phyloP scores from a whole-genome alignment of 2,113 vertebrate genomes.

The Hydropotes inermis region DNA sequence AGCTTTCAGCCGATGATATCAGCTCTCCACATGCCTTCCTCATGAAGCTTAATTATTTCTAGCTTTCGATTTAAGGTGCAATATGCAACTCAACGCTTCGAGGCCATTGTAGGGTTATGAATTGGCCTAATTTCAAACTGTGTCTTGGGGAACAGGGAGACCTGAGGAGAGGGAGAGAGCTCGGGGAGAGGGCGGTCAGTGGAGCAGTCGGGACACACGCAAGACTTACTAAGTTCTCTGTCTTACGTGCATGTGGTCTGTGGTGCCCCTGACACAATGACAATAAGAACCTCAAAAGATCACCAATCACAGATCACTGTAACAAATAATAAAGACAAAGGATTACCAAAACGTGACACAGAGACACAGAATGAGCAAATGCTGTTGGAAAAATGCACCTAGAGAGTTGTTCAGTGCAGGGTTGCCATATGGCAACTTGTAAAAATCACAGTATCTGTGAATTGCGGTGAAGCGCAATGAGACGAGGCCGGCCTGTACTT shows the following conservation, averaged over 20 bases:
- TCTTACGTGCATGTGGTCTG: neutral
- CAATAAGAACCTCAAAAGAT: neutral
- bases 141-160: neutral
- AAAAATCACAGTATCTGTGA: neutral
- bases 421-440: neutral
- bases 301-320: neutral
- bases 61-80: neutral
- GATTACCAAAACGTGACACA: neutral
- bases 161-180: neutral
- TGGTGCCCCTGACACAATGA: neutral
- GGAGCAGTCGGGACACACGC: neutral
- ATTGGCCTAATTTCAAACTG: neutral
- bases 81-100: neutral
- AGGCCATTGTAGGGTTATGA: neutral
- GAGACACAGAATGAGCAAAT: neutral
- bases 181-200: neutral
- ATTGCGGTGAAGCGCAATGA: neutral
- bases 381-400: neutral
- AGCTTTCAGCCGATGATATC: neutral
- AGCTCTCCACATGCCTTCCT: neutral
- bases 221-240: neutral
- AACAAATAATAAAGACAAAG: neutral
- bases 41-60: neutral
- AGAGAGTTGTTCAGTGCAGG: neutral
- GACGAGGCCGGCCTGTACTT: neutral